Conservation (phyloP, 2,113 vertebrate species). For the Calcarius ornatus region DNA sequence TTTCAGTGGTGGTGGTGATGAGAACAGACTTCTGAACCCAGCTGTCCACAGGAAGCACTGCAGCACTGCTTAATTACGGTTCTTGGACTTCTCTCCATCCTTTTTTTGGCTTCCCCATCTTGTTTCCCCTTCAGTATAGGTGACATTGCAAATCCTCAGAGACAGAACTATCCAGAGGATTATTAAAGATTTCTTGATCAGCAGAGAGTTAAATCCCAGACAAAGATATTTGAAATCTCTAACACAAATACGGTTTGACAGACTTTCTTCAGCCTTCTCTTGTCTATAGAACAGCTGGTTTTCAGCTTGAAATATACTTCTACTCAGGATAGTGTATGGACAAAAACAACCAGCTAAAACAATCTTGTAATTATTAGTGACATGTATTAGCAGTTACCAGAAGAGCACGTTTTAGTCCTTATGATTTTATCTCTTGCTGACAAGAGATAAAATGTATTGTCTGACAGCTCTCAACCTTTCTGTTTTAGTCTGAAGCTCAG, state of each 20-base stretch:
- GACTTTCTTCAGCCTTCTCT: neutral
- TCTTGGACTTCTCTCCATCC: neutral
- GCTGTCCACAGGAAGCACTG: neutral
- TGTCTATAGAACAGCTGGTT: neutral
- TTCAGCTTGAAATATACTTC: neutral
- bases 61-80: neutral
- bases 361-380: neutral
- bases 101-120: neutral
- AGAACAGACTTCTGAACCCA: neutral
- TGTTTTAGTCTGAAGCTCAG: constrained; percentile 67
- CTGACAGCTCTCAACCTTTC: neutral
- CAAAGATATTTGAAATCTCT: neutral
- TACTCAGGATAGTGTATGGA: rapidly evolving
- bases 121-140: neutral
- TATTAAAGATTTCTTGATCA: neutral
- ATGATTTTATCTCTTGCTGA: neutral
- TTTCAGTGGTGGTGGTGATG: neutral
- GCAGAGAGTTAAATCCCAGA: neutral
- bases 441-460: neutral
- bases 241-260: neutral
- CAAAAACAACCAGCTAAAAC: neutral
- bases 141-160: neutral
- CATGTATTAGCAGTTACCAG: neutral
- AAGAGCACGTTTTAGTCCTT: neutral
- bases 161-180: neutral